Percentiles rank a stretch among this genome's conserved stretches.
Conservation (phyloP, 23 tunicate species). For the Ascidia mentula region DNA sequence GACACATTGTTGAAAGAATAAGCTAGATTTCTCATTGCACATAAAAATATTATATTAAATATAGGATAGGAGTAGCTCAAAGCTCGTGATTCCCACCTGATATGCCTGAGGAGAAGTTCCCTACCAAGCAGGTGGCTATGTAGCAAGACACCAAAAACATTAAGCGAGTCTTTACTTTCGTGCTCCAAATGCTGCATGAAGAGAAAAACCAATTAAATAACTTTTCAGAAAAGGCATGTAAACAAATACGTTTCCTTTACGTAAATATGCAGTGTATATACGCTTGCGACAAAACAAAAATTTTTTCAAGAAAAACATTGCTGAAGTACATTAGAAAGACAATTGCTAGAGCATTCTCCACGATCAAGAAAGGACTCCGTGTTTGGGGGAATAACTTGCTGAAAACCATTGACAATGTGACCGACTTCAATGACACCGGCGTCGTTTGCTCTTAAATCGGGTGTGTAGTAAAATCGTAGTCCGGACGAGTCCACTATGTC, state of each 20-base stretch:
- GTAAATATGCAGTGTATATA: no score
- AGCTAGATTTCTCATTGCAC: no score
- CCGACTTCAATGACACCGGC: slow-evolving; percentile 43
- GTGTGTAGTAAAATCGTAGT: slow-evolving; percentile 43
- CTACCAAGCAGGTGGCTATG: slow-evolving; percentile 42
- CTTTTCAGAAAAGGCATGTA: neutral
- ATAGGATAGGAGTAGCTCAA: no score
- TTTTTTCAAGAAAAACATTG: no score
- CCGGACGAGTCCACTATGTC: slow-evolving; percentile 60
- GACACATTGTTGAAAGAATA: no score
- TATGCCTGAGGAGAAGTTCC: slow-evolving; percentile 26
- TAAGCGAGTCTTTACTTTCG: slow-evolving; percentile 14
- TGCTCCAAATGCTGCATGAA: slow-evolving; percentile 23
- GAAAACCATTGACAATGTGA: neutral
- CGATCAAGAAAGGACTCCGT: slow-evolving; percentile 32
- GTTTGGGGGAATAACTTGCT: slow-evolving; percentile 52
- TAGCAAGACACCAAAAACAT: slow-evolving; percentile 24
- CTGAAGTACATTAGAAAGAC: slow-evolving; percentile 24
- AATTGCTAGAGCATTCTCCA: slow-evolving; percentile 31
- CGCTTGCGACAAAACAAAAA: no score
- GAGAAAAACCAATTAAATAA: neutral
- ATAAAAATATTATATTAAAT: no score
- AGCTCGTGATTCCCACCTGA: slow-evolving; percentile 41
- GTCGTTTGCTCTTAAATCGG: slow-evolving; percentile 41
- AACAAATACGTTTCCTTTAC: no score